These are phyloP conservation scores for Sycobia sp. DNA, from an alignment of 1,140 invertebrate genomes.

Conservation along the genomic window DNA sequence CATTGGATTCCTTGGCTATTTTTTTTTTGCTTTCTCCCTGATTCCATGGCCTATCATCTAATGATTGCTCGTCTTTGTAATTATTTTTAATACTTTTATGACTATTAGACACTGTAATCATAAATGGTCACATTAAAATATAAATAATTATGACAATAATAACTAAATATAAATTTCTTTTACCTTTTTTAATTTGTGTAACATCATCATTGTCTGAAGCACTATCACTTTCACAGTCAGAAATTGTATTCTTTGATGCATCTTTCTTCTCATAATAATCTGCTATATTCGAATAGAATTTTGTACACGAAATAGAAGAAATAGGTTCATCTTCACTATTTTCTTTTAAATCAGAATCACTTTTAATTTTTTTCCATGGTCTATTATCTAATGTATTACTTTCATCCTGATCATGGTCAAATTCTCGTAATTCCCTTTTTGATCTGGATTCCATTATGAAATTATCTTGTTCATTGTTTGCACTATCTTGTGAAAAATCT, in stretches of 20 bases:
- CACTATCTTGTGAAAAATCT: constrained; percentile 49
- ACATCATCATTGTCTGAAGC: constrained; percentile 6
- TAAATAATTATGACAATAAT: too few species aligned
- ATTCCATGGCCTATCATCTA: constrained; percentile 21
- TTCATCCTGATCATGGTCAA: constrained; percentile 14
- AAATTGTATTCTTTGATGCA: constrained; percentile 8
- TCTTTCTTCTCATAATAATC: constrained; percentile 31
- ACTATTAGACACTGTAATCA: not conserved
- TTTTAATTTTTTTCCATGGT: constrained; percentile 34
- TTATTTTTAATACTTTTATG: constrained; percentile 25
- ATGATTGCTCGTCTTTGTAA: constrained; percentile 19
- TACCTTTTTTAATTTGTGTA: constrained; percentile 2
- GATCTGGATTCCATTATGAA: constrained; percentile 16
- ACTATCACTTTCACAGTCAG: constrained; percentile 25
- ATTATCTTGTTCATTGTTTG: constrained; percentile 32
- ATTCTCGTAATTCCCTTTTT: constrained; percentile 21
- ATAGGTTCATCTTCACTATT: constrained; percentile 17
- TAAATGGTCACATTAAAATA: too few species aligned
- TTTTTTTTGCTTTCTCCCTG: constrained; percentile 5
- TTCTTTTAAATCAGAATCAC: constrained; percentile 29
- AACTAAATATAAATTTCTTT: not conserved
- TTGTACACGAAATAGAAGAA: constrained; percentile 29
- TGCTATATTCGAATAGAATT: constrained; percentile 26
- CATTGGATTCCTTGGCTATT: not conserved
- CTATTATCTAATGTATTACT: constrained; percentile 17